Percentiles rank a stretch among this genome's conserved stretches.
Conservation (phyloP, 2,113 vertebrate species). For the Zosterops pallidus region DNA sequence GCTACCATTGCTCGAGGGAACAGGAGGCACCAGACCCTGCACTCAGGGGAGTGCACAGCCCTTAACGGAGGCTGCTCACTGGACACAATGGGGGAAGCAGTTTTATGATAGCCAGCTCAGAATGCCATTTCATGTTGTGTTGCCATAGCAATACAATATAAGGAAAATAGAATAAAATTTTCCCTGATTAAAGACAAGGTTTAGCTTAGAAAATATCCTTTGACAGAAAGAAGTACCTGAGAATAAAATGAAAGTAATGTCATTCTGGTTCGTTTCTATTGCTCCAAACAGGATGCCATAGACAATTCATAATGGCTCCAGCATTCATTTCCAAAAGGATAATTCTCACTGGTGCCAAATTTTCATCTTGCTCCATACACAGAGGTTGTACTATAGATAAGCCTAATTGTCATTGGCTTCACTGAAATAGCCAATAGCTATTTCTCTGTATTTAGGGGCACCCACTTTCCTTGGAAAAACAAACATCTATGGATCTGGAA, state of each 20-base stretch:
- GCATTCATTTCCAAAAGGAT: constrained; percentile 3
- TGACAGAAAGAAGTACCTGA: constrained; percentile 6
- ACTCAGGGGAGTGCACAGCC: background rate
- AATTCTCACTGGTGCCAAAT: constrained; percentile 14
- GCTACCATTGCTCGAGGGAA: background rate
- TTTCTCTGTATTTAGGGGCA: background rate
- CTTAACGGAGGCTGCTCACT: background rate
- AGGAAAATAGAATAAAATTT: background rate
- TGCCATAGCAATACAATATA: background rate
- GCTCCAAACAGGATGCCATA: background rate
- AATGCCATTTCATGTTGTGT: background rate
- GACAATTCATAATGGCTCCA: background rate
- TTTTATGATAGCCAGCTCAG: background rate
- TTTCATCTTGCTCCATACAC: constrained; percentile 22
- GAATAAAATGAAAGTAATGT: constrained; percentile 9
- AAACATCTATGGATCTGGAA: background rate
- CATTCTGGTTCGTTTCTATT: background rate
- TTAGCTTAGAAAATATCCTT: constrained; percentile 17
- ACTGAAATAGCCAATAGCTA: background rate
- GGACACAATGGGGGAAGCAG: background rate
- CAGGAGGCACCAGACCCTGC: background rate
- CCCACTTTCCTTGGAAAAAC: background rate
- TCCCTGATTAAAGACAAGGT: constrained; percentile 10
- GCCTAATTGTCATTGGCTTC: background rate
- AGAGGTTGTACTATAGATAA: background rate